Evolutionary conservation across 2,113 vertebrate species (phyloP), one percentile per base, ranked within the genome.

Genomic region (Plestiodon gilberti): DNA sequence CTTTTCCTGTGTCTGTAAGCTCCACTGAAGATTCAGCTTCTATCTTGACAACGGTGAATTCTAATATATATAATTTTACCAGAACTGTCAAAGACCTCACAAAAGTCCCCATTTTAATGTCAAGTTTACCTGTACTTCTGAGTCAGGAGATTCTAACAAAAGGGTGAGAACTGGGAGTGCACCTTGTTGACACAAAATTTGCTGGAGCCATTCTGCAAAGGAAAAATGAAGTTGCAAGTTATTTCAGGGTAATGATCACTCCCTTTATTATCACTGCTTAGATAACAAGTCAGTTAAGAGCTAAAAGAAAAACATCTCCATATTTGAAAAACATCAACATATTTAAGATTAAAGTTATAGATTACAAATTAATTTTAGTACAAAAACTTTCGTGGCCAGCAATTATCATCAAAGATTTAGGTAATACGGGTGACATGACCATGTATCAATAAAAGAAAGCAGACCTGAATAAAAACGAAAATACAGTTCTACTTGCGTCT

Each of bases 101-200:
- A 82, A 92, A 89, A 86, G 52, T 30, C 57, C 14, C 78, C 70
- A 71, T 7, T 83, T 86, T 61, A 35, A 57, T 40, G 62, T 84
- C 59, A 88, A 33, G 38, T 74, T 7, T 95, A 97, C 96, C 96
- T 97, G 96, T 13, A 98, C 95, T 92, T 97, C 95, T 84, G 96
- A 93, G 88, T 97, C 95, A 78, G 96, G 89, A 84, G 96, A 97
- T 93, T 98, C 97, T 89, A 97, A 93, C 43, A 97, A 93, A 70
- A 96, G 91, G 14, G 93, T 91, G 89, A 97, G 87, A 61, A 98
- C 90, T 55, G 97, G 97, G 57, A 97, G 83, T 22, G 93, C 97
- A 89, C 97, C 97, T 81, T 96, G 96, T 30, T 91, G 92, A 92
- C 97, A 97, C 0, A 98, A 90, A 4, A 96, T 93, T 57, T 92